Conservation (phyloP, 1,140 invertebrate species). For the Pemphigus obesinymphae region DNA sequence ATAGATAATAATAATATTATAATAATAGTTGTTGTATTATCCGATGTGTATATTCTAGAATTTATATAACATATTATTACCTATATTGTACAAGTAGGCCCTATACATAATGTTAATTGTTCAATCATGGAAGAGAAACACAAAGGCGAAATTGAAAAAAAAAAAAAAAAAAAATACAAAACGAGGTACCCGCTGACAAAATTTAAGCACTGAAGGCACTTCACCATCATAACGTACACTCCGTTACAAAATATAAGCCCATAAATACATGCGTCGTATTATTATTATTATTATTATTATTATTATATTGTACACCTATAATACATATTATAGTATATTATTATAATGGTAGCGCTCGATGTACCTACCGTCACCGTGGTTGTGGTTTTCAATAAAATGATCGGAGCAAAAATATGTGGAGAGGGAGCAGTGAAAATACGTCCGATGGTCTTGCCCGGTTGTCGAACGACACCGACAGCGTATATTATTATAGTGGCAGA, state of each 20-base stretch:
- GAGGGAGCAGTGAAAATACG: constrained; percentile 25
- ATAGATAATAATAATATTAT: background rate
- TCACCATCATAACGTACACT: too few relatives aligned
- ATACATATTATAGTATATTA: too few relatives aligned
- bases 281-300: background rate
- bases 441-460: background rate
- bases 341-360: background rate
- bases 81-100: background rate
- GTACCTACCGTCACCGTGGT: background rate
- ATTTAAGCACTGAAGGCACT: background rate
- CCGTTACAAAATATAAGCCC: background rate
- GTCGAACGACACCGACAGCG: background rate
- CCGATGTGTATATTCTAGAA: too few relatives aligned
- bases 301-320: background rate
- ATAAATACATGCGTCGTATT: background rate
- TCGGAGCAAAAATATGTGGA: constrained; percentile 3
- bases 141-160: background rate
- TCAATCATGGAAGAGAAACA: background rate
- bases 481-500: constrained; percentile 26
- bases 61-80: background rate
- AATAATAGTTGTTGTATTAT: background rate
- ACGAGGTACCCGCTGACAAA: background rate
- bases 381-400: constrained; percentile 15
- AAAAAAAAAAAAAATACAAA: background rate
- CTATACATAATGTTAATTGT: background rate